These are phyloP conservation scores for Ammodytes dubius DNA, from an alignment of 2,113 vertebrate species.

Conservation along the genomic window DNA sequence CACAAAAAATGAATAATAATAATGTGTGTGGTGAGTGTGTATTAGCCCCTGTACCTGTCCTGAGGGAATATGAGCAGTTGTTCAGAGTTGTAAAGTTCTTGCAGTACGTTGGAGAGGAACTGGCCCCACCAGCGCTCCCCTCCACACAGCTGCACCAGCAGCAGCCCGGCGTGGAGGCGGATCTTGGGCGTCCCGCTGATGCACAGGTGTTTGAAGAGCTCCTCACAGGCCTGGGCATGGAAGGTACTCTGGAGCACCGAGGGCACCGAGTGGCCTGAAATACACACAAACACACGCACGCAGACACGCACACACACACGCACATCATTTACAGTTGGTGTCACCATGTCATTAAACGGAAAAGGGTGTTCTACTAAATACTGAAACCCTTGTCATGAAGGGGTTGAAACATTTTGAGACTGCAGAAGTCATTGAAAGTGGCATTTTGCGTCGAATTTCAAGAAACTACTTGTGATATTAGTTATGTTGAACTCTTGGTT, in stretches of 20 bases:
- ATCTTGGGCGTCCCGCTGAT: slow-evolving; percentile 99
- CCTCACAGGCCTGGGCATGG: slow-evolving; percentile 96
- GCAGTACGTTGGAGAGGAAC: slow-evolving; percentile 97
- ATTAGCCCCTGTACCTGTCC: slow-evolving; percentile 87
- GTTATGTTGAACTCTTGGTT: no score
- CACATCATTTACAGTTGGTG: no score
- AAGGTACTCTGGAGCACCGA: slow-evolving; percentile 96
- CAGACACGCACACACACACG: no score
- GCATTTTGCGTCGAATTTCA: no score
- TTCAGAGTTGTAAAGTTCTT: slow-evolving; percentile 98
- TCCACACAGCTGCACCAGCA: slow-evolving; percentile 96
- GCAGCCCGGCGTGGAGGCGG: slow-evolving; percentile 93
- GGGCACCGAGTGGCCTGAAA: slow-evolving; percentile 93
- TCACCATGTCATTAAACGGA: no score
- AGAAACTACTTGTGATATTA: no score
- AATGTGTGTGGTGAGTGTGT: background rate
- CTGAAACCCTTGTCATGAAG: no score
- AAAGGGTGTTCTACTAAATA: no score
- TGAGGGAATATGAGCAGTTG: slow-evolving; percentile 98
- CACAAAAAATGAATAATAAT: background rate
- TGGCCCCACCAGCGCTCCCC: slow-evolving; percentile 99
- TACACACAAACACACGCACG: background rate
- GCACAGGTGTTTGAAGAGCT: slow-evolving; percentile 98
- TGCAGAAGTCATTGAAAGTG: no score
- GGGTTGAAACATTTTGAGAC: no score